Conservation (phyloP, 2,113 vertebrate species). For the Aphelocoma coerulescens region DNA sequence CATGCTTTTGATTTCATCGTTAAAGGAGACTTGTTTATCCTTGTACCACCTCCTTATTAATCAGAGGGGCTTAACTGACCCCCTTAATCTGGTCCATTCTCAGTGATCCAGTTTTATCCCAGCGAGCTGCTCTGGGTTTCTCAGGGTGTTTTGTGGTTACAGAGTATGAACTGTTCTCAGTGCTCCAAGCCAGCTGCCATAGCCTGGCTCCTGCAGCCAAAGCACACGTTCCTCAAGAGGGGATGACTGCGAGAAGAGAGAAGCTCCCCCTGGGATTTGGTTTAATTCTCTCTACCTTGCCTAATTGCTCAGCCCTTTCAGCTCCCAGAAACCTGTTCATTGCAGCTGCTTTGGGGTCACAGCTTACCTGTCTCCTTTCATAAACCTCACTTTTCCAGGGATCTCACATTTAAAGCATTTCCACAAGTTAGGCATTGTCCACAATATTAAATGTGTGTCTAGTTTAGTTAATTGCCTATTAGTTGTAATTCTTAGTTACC, state of each 20-base stretch:
- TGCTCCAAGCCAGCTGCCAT: neutral
- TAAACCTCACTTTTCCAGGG: neutral
- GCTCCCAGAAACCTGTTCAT: neutral
- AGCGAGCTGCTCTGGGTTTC: neutral
- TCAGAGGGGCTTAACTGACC: neutral
- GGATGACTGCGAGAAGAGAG: neutral
- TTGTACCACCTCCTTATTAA: neutral
- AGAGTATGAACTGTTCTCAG: neutral
- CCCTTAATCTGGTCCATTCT: neutral
- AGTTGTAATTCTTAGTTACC: neutral
- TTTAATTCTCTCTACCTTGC: neutral
- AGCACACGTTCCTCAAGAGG: neutral
- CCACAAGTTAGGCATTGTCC: neutral
- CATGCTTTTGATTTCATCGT: neutral
- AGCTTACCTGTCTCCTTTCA: neutral
- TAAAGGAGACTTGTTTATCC: neutral
- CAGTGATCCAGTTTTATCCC: neutral
- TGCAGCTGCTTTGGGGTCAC: neutral
- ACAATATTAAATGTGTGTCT: accelerated
- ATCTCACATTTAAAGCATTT: neutral
- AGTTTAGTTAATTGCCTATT: neutral
- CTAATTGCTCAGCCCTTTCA: neutral
- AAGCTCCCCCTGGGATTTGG: neutral
- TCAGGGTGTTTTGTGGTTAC: neutral
- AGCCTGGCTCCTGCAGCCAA: neutral